Evolutionary conservation across 2,797 vertebrate species (phyloP).

Genomic region (Nyctalus aviator): DNA sequence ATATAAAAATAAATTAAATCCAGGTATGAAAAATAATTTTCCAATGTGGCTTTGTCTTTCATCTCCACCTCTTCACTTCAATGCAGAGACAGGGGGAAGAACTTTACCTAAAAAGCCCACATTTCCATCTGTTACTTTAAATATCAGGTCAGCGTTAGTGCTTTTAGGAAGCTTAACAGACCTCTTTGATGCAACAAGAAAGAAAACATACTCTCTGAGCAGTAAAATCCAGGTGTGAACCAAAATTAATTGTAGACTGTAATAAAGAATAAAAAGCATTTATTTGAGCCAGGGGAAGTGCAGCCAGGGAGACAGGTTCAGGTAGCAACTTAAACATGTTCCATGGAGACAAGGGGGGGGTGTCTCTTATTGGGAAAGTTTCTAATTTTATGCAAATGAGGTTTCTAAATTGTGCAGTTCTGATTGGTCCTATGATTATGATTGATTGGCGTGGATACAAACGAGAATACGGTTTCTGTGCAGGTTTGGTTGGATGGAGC

Average conservation of each 20-base stretch:
- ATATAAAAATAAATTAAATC: constrained; percentile 57
- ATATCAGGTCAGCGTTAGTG: constrained; percentile 28
- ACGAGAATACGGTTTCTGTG: not conserved
- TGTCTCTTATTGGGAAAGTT: not conserved
- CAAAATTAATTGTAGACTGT: not conserved
- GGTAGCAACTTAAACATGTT: not conserved
- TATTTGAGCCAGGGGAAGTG: not conserved
- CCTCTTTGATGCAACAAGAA: constrained; percentile 16
- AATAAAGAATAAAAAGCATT: not conserved
- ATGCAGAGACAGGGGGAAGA: not conserved
- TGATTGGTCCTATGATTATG: not conserved
- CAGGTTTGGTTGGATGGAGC: not conserved
- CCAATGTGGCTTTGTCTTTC: constrained; percentile 34
- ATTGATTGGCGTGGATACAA: not conserved
- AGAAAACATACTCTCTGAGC: not conserved
- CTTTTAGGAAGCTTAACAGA: constrained; percentile 19
- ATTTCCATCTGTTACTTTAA: constrained; percentile 31
- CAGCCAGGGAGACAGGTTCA: not conserved
- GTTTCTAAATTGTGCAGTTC: not conserved
- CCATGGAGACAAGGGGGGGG: not conserved
- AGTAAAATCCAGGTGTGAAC: constrained; percentile 10
- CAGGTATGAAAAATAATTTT: constrained; percentile 19
- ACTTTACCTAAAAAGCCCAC: not conserved
- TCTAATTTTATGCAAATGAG: not conserved
- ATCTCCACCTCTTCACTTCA: constrained; percentile 10